Percentiles rank a stretch among this genome's conserved stretches.
Conservation (phyloP, 2,113 vertebrate species). For the Thalassarche chlororhynchos region DNA sequence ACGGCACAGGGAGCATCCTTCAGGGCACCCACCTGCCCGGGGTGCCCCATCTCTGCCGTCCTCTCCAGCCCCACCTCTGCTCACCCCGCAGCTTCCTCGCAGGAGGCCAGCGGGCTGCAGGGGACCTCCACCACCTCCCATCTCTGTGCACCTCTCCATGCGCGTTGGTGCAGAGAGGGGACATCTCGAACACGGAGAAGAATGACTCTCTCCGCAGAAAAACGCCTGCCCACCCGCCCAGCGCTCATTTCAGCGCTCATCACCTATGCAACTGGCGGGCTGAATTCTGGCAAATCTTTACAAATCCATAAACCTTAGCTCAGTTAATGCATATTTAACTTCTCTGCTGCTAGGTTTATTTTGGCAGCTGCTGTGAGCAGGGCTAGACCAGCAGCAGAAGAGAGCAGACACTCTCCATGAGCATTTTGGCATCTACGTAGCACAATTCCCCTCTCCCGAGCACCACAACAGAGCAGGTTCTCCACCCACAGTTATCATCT, state of each 20-base stretch:
- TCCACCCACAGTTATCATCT: not conserved
- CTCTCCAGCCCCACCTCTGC: not conserved
- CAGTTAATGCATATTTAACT: not conserved
- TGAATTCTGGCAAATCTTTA: not conserved
- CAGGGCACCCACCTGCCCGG: not conserved
- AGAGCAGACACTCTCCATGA: not conserved
- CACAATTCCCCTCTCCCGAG: not conserved
- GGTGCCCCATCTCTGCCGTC: accelerated
- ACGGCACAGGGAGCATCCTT: accelerated
- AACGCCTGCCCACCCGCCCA: accelerated
- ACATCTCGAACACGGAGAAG: not conserved
- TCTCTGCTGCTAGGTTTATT: not conserved
- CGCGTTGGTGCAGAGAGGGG: not conserved
- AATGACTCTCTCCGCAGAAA: not conserved
- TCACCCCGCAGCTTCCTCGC: not conserved
- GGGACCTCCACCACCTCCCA: not conserved
- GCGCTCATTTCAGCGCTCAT: not conserved
- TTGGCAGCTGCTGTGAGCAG: not conserved
- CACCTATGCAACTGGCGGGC: not conserved
- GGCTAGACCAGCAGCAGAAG: not conserved
- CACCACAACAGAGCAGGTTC: not conserved
- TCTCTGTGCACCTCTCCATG: accelerated
- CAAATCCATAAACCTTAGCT: not conserved
- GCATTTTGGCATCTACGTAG: not conserved
- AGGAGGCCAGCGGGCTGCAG: not conserved